Conservation (phyloP, 37 sponge, comb jelly and placozoan species). For the Agelas oroides region DNA sequence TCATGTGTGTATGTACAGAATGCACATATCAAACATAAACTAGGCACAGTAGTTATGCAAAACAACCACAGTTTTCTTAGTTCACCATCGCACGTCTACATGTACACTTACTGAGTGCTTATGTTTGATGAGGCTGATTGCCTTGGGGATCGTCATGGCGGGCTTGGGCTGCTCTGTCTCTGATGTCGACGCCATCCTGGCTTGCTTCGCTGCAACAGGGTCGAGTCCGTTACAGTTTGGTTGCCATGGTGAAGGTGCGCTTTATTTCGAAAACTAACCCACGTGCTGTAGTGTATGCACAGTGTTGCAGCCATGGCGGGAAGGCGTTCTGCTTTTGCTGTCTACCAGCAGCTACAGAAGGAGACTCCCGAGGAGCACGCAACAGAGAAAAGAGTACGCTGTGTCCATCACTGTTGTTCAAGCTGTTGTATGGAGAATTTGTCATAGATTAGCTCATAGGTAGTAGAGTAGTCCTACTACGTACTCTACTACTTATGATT, state of each 20-base stretch:
- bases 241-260: slow-evolving; percentile 48
- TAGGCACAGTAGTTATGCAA: too few species aligned
- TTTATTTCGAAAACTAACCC: slow-evolving; percentile 18
- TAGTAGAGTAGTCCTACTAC: too few species aligned
- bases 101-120: slow-evolving; percentile 76
- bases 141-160: slow-evolving; percentile 60
- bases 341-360: slow-evolving; percentile 9
- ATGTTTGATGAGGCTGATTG: slow-evolving; percentile 57
- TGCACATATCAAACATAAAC: not conserved
- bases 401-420: too few species aligned
- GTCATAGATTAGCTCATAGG: too few species aligned
- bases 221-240: not conserved
- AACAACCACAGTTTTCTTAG: too few species aligned
- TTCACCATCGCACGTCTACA: too few species aligned
- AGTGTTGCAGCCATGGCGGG: not conserved
- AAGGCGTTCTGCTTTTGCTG: slow-evolving; percentile 19
- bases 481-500: too few species aligned
- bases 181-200: not conserved
- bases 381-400: not conserved
- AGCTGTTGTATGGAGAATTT: too few species aligned
- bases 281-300: not conserved
- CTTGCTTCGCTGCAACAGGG: not conserved
- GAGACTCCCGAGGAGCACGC: not conserved
- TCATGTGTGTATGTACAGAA: not conserved
- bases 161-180: slow-evolving; percentile 3